Evolutionary conservation across 2,113 vertebrate species (phyloP), one percentile per base, ranked within the genome.

Genomic region (Regulus satrapa): DNA sequence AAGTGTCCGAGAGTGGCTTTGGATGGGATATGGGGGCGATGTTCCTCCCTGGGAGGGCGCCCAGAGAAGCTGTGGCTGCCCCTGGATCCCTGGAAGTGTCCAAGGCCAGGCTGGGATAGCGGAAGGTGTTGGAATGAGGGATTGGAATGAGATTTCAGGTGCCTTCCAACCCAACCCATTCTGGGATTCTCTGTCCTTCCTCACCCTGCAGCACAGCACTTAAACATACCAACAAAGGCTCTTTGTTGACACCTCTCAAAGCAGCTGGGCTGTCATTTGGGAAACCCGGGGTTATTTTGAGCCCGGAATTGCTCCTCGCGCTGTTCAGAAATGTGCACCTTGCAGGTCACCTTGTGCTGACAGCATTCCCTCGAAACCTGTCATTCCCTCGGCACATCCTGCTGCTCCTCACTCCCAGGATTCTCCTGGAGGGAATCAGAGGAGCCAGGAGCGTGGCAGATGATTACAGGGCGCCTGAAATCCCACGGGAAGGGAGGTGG

Each of bases 101-200:
- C 49, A 14, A 18, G n/a, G 52, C 45, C 38, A 25, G 38, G 52
- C 0, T 43, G 75, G 32, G 20, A 5, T 0, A 2, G 32, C 36
- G 51, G 14, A 4, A 73, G 32, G 5, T 58, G 76, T 20, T 40
- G 41, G 40, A 73, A 18, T 2, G 3, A 29, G 19, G 48, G 18
- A 18, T 31, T 34, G 29, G 2, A 18, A 74, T 9, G 9, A 28
- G 29, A 21, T 80, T 73, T 28, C 19, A 73, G 6, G 7, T 45
- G 8, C 45, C 19, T 54, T 59, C 69, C 61, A 46, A 21, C 10
- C 67, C 38, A 29, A 14, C 6, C 14, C n/a, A 9, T 5, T 18
- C n/a, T 31, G 62, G 11, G 8, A 12, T 75, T 40, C 54, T 67
- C 18, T 20, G 38, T 29, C 58, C 48, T n/a, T 3, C 29, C 40